phyloP scores from a whole-genome alignment of 2,113 vertebrate species.

The Ictalurus punctatus region DNA sequence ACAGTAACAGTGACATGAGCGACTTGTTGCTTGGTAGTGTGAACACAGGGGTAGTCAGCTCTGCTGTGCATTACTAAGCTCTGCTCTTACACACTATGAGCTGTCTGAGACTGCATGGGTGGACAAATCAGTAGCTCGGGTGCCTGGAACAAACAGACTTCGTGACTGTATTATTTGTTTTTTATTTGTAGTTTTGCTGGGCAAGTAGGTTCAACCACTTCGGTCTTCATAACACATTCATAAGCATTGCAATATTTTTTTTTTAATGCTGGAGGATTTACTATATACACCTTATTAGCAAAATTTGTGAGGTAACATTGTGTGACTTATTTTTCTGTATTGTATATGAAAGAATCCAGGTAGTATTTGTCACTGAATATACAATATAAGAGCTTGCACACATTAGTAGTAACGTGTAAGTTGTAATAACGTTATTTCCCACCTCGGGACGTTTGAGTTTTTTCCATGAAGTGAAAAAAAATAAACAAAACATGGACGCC shows the following conservation, averaged over 20 bases:
- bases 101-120: constrained; percentile 25
- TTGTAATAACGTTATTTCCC: background rate
- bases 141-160: background rate
- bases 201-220: background rate
- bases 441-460: background rate
- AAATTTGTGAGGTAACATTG: background rate
- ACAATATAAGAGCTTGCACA: no score
- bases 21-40: constrained; percentile 12
- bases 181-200: background rate
- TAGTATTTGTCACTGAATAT: background rate
- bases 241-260: background rate
- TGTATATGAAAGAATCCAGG: background rate
- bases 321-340: background rate
- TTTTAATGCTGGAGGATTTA: background rate
- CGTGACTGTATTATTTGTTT: background rate
- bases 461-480: background rate
- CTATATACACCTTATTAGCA: background rate
- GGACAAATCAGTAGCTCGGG: background rate
- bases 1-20: background rate
- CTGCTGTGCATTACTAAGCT: constrained; percentile 33
- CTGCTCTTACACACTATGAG: constrained; percentile 31
- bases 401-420: background rate
- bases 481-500: background rate
- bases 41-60: constrained; percentile 23
- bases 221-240: constrained; percentile 19